A percentile compares a stretch with the other conserved stretches of the same genome.
Evolutionary conservation across 2,113 vertebrate genomes (phyloP).

Genomic region (Passerina amoena): DNA sequence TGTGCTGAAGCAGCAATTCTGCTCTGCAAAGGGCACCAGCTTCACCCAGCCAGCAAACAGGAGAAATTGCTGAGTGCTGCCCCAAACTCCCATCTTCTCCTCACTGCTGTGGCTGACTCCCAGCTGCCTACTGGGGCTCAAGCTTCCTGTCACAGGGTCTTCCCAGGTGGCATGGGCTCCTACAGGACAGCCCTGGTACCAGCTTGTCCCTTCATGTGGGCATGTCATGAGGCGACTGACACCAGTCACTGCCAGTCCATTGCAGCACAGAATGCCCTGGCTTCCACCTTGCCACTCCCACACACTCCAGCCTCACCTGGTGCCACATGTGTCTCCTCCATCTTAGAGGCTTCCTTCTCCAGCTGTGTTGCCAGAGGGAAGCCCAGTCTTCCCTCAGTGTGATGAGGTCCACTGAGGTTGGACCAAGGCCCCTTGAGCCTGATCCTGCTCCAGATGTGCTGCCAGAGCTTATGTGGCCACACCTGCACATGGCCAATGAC

Average conservation of each 20-base stretch:
- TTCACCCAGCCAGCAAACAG: background rate
- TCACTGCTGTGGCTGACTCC: rapidly evolving
- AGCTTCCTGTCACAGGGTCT: rapidly evolving
- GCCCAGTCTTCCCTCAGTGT: background rate
- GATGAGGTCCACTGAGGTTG: background rate
- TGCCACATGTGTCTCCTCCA: rapidly evolving
- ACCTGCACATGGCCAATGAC: rapidly evolving
- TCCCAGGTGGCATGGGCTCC: rapidly evolving
- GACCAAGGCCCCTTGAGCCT: rapidly evolving
- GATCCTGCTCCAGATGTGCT: background rate
- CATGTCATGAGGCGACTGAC: rapidly evolving
- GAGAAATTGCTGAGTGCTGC: background rate
- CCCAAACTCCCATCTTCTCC: background rate
- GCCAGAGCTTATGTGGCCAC: background rate
- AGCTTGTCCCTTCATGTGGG: background rate
- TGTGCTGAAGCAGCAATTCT: slow-evolving; percentile 1
- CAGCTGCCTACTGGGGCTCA: background rate
- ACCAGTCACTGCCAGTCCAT: background rate
- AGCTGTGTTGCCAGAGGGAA: rapidly evolving
- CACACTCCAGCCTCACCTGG: background rate
- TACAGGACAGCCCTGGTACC: background rate
- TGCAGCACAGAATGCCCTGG: background rate
- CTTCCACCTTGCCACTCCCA: background rate
- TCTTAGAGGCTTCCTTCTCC: background rate
- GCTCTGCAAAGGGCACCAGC: background rate